Evolutionary conservation across 92 coral and sea anemone species (phyloP).

Genomic region (Epizoanthus fatuus): DNA sequence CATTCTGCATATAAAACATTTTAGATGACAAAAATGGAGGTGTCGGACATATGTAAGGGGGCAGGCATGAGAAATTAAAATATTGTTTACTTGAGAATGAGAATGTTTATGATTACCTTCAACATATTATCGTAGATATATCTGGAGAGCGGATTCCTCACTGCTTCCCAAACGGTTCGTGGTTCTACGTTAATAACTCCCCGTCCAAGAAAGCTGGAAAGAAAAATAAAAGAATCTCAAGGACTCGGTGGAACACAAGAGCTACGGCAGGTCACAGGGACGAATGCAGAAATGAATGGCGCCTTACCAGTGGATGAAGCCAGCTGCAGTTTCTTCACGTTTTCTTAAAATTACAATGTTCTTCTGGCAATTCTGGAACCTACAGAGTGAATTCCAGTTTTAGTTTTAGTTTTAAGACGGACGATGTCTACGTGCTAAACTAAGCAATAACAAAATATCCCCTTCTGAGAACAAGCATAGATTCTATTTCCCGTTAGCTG

Average conservation of each 20-base stretch:
- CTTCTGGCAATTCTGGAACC: slow-evolving; percentile 85
- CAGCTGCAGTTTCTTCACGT: slow-evolving; percentile 76
- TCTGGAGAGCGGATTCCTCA: slow-evolving; percentile 93
- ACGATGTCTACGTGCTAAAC: background rate
- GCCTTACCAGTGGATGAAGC: slow-evolving; percentile 87
- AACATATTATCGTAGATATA: slow-evolving; percentile 98
- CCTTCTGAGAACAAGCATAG: background rate
- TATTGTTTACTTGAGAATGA: too few species aligned
- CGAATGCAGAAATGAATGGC: background rate
- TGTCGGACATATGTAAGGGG: too few species aligned
- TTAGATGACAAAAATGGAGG: too few species aligned
- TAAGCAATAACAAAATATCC: background rate
- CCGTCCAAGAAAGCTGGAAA: slow-evolving; percentile 92
- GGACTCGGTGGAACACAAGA: background rate
- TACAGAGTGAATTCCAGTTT: slow-evolving; percentile 4
- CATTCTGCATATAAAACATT: too few species aligned
- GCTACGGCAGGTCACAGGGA: too few species aligned
- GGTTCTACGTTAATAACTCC: slow-evolving; percentile 91
- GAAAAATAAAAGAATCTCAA: background rate
- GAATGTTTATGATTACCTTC: slow-evolving; percentile 74
- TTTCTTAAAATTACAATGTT: slow-evolving; percentile 89
- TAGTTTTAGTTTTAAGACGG: background rate
- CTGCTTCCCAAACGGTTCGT: slow-evolving; percentile 91
- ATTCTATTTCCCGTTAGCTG: too few species aligned
- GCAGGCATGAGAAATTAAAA: too few species aligned